Conservation (phyloP, 2,888 invertebrate species). For the Chesias legatella region DNA sequence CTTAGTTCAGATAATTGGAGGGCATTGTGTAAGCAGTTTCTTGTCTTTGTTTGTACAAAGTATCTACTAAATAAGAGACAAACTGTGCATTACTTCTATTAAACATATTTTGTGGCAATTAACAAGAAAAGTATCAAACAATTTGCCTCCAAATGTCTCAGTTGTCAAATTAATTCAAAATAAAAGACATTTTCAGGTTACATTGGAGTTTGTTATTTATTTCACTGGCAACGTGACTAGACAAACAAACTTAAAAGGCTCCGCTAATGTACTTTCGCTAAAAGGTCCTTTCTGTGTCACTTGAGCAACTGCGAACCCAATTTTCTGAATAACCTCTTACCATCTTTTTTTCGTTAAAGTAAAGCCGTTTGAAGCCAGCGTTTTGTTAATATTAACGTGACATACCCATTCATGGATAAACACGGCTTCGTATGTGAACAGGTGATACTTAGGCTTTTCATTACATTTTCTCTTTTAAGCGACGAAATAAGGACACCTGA, state of each 20-base stretch:
- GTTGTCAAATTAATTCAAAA: not conserved
- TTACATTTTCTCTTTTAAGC: slow-evolving; percentile 43
- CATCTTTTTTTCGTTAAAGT: slow-evolving; percentile 17
- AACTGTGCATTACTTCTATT: no score
- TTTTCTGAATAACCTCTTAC: slow-evolving; percentile 37
- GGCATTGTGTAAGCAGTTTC: no score
- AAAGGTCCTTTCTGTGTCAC: slow-evolving; percentile 46
- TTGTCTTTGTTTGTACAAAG: no score
- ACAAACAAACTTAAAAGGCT: slow-evolving; percentile 54
- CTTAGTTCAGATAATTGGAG: no score
- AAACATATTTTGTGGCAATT: no score
- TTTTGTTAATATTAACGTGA: slow-evolving; percentile 36
- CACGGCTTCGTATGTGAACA: slow-evolving; percentile 25
- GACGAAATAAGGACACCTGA: slow-evolving; percentile 51
- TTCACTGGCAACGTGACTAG: slow-evolving; percentile 46
- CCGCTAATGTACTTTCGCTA: slow-evolving; percentile 46
- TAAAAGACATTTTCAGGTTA: slow-evolving; percentile 23
- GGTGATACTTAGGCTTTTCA: slow-evolving; percentile 39
- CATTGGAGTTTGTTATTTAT: slow-evolving; percentile 45
- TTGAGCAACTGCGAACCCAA: slow-evolving; percentile 45
- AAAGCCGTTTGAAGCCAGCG: slow-evolving; percentile 14
- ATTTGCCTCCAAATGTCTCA: not conserved
- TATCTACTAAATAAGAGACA: no score
- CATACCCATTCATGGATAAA: slow-evolving; percentile 32
- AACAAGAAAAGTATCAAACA: no score